Evolutionary conservation across 2,888 invertebrate species (phyloP), one percentile per base, ranked within the genome.

Genomic region (Stenotaenia linearis): DNA sequence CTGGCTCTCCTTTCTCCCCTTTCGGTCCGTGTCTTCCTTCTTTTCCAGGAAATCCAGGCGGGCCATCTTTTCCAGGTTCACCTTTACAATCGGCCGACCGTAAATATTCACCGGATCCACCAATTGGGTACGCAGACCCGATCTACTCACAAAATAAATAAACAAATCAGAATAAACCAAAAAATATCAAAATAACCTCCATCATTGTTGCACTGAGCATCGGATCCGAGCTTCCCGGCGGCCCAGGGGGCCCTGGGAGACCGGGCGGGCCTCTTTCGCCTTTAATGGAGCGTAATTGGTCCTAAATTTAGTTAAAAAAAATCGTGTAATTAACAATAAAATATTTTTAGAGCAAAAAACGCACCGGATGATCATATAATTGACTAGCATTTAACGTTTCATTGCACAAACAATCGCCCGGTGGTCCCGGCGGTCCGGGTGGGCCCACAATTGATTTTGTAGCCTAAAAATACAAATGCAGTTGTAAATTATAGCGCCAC

Each of bases 191-290:
- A 61, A 7, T 61, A 23, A 37, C 37, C 37, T 37, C 37, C 37
- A 37, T 15, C 1, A 37, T 12, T 12, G 5, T 37, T 37, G 12
- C 37, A 37, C 12, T 37, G 15, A 37, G 3, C 18, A 25, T 23
- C 18, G 50, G 23, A 10, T 12, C 37, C 21, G 7, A 9, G n/a
- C 50, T 12, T 23, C 25, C 23, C 1, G 32, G 25, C 12, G 78
- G 45, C 15, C 78, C 78, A 7, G 78, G 75, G 9, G 75, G 75
- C 12, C 75, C 75, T 3, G 75, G 75, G 18, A 28, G 25, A 3
- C 75, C 75, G 23, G 77, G 78, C 0, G 90, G 83, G 1, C 94
- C 94, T 37, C 9, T 25, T n/a, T 61, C 25, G 7, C 61, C 61
- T 61, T 21, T 37, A 37, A 37, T 9, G 15, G 5, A 1, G 37